A percentile compares a stretch with the other conserved stretches of the same genome.
phyloP scores from a whole-genome alignment of 1,140 invertebrate species.

The Agraylea sexmaculata region DNA sequence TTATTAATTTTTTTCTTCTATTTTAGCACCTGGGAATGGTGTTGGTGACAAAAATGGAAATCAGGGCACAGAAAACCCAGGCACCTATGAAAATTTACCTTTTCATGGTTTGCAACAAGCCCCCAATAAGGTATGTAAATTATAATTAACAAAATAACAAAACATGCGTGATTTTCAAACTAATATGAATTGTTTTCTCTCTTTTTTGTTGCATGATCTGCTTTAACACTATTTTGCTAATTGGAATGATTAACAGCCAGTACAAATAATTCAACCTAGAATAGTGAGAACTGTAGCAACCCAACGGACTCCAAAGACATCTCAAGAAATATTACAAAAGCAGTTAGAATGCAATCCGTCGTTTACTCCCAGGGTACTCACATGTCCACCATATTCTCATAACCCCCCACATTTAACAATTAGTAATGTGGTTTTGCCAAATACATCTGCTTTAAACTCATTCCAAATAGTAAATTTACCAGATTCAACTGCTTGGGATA shows the following conservation, averaged over 20 bases:
- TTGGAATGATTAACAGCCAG: constrained; percentile 32
- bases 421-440: no score
- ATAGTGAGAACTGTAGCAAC: constrained; percentile 28
- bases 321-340: constrained; percentile 32
- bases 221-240: no score
- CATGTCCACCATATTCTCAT: constrained; percentile 36
- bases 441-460: no score
- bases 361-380: constrained; percentile 33
- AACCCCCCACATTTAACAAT: no score
- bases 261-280: constrained; percentile 39
- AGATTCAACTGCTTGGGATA: no score
- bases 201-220: no score
- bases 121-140: constrained; percentile 69
- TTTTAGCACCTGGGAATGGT: constrained; percentile 38
- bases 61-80: constrained; percentile 17
- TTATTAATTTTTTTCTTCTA: constrained; percentile 19
- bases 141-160: constrained; percentile 1
- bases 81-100: constrained; percentile 76
- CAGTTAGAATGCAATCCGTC: constrained; percentile 37
- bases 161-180: background rate
- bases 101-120: constrained; percentile 85
- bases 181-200: no score
- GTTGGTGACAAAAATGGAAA: constrained; percentile 36
- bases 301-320: constrained; percentile 30
- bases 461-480: no score